Conservation (phyloP, 2,797 vertebrate genomes). For the Gymnothorax reevesii region DNA sequence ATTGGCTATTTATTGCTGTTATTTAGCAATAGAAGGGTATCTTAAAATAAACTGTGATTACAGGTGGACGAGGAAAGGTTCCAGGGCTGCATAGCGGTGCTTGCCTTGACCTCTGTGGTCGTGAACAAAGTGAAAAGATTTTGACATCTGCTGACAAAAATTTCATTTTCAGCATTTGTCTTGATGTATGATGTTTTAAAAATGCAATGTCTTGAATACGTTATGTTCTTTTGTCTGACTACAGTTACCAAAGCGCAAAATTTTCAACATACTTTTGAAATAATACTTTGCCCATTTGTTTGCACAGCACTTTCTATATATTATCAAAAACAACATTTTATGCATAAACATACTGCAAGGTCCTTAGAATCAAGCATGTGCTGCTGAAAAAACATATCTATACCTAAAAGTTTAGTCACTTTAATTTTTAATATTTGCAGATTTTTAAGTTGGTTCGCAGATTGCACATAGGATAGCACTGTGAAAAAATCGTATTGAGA, state of each 20-base stretch:
- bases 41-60: conserved; percentile 63
- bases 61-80: conserved; percentile 41
- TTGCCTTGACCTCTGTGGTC: background rate
- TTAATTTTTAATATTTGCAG: background rate
- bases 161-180: conserved; percentile 4
- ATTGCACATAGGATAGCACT: background rate
- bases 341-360: background rate
- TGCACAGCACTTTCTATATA: background rate
- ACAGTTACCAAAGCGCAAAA: background rate
- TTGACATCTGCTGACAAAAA: background rate
- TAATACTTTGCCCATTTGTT: background rate
- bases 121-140: background rate
- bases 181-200: background rate
- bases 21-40: conserved; percentile 57
- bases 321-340: background rate
- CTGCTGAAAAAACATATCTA: background rate
- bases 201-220: background rate
- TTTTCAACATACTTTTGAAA: background rate
- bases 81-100: background rate
- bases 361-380: background rate
- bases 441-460: no score
- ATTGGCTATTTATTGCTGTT: conserved; percentile 69
- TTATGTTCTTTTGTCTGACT: background rate
- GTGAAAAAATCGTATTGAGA: background rate
- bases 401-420: background rate